Base-by-base conservation (phyloP, 2,888 invertebrate genomes). In the Malthinus flaveolus region DNA sequence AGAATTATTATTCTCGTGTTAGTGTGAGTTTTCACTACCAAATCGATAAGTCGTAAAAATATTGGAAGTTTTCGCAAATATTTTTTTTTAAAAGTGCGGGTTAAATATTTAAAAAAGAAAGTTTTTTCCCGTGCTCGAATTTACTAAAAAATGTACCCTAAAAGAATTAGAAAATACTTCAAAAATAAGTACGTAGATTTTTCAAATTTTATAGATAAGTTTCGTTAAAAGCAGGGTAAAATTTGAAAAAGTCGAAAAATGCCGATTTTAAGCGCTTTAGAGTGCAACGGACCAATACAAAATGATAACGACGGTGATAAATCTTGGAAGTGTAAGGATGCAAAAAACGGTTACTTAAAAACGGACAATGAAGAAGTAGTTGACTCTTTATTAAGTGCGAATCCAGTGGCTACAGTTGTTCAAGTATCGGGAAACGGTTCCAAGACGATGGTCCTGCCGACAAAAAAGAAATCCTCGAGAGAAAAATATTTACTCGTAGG, bases 351-450 rank as follows among this genome's bases (percentile, higher is more conserved):
- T 42, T 75, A 71, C 61, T 63, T 75, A 56, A 70, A 68, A 56
- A 57, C 64, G 56, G 66, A 65, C 44, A 63, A 59, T 31, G 49
- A 54, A 34, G 67, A 68, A 56, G 67, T 66, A 34, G 68, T 64
- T 39, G 71, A 70, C 11, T 62, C 70, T 1, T 64, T 73, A 13
- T 59, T 71, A 32, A 66, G 65, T 37, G 53, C 67, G 8, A 63
- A 58, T 10, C 64, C 69, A 6, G 71, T 72, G 11, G 64, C 72
- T 8, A 74, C 76, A 3, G 72, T 76, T 10, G 76, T 78, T n/a
- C 77, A 77, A 66, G 73, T 78, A 49, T 69, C 76, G 47, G 71
- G 73, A 39, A 68, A 68, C 58, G 74, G 75, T 49, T 73, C 76
- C 23, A 74, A 73, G 65, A 78, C 78, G 8, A 72, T 73, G 68